phyloP scores from a whole-genome alignment of 1,140 invertebrate species.

The Bombus consobrinus region DNA sequence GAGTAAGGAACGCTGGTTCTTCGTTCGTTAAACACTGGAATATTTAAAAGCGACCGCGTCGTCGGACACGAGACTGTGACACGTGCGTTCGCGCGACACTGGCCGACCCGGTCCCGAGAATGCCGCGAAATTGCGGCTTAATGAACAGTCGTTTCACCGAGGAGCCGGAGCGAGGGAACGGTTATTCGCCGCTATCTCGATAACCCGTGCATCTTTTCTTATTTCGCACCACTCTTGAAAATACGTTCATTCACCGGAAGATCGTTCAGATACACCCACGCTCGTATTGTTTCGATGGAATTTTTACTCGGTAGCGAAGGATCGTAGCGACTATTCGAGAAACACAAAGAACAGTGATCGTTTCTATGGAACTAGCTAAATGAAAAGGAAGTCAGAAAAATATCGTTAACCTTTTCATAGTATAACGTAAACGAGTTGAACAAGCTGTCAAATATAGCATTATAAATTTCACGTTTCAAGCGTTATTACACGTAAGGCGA shows the following conservation, averaged over 20 bases:
- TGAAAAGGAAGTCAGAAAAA: no score
- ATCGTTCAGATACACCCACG: no score
- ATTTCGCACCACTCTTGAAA: no score
- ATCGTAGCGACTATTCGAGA: no score
- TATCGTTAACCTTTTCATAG: no score
- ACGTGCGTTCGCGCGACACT: constrained; percentile 15
- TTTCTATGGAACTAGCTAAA: no score
- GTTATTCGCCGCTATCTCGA: background rate
- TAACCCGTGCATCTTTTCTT: background rate
- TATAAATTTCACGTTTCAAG: background rate
- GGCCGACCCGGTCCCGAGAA: background rate
- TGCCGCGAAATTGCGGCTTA: constrained; percentile 30
- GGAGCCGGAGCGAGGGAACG: background rate
- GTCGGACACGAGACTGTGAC: constrained; percentile 11
- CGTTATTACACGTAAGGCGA: background rate
- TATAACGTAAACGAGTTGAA: background rate
- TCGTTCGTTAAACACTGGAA: constrained; percentile 40
- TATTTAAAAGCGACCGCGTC: constrained; percentile 43
- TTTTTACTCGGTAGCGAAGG: no score
- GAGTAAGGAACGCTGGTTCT: background rate
- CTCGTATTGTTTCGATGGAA: no score
- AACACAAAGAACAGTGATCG: no score
- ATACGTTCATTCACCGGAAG: no score
- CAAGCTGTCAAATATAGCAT: background rate
- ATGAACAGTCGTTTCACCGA: constrained; percentile 25